These are phyloP conservation scores for Hippopotamyrus pictus DNA, from an alignment of 2,797 vertebrate genomes.

Conservation along the genomic window DNA sequence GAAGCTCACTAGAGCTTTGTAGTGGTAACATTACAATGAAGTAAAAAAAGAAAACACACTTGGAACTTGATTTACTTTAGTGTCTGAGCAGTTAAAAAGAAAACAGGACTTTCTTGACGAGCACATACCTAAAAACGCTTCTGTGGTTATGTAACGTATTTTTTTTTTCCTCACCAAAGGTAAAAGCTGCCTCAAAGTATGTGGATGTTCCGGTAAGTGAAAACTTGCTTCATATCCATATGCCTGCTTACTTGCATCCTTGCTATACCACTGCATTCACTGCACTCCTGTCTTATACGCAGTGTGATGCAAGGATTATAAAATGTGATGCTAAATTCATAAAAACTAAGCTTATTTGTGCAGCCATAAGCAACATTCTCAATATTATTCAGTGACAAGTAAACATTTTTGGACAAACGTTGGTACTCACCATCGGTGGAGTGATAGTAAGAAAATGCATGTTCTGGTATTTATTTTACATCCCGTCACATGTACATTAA, in stretches of 20 bases:
- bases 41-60: not conserved
- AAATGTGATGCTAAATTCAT: not conserved
- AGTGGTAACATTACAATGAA: not conserved
- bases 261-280: constrained; percentile 10
- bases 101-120: not conserved
- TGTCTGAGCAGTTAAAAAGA: not conserved
- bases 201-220: constrained; percentile 98
- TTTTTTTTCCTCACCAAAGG: constrained; percentile 68
- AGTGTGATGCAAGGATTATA: not conserved
- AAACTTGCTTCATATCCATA: constrained; percentile 4
- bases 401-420: not conserved
- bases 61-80: not conserved
- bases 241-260: not conserved
- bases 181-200: constrained; percentile 99
- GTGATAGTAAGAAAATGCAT: not conserved
- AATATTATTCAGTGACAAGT: not conserved
- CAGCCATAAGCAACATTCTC: not conserved
- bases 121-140: not conserved
- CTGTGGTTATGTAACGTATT: constrained; percentile 17
- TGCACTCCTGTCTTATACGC: not conserved
- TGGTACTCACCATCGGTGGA: not conserved
- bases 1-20: not conserved
- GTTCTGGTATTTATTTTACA: not conserved
- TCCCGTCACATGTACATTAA: not conserved
- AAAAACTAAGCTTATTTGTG: not conserved